Conservation (phyloP, 2,113 vertebrate species). For the Gallinago paraguaiae region DNA sequence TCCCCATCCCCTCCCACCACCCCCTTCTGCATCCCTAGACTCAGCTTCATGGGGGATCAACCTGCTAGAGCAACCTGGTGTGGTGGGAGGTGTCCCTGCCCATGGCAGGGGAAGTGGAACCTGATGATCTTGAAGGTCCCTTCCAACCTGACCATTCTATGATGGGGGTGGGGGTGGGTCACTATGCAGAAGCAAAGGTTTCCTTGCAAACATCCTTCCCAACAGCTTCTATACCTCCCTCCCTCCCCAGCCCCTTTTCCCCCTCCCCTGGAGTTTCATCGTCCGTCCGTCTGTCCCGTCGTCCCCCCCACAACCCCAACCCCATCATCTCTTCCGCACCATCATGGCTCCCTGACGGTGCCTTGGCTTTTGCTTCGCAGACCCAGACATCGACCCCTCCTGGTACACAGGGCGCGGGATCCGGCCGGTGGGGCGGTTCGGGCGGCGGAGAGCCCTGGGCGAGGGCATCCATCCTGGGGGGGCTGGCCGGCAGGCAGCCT, state of each 20-base stretch:
- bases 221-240: neutral
- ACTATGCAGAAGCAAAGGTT: neutral
- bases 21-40: neutral
- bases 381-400: conserved; percentile 80
- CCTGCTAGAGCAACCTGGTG: too few relatives aligned
- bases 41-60: neutral
- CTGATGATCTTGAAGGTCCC: too few relatives aligned
- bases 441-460: conserved; percentile 48
- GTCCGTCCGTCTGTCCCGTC: too few relatives aligned
- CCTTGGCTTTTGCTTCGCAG: conserved; percentile 35
- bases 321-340: rapidly evolving
- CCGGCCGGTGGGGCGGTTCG: conserved; percentile 83
- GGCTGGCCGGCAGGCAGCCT: neutral
- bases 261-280: rapidly evolving
- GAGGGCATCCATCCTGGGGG: neutral
- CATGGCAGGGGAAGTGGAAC: too few relatives aligned
- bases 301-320: too few relatives aligned
- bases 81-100: too few relatives aligned
- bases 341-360: neutral
- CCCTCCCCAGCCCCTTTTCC: neutral
- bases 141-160: too few relatives aligned
- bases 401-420: conserved; percentile 84
- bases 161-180: too few relatives aligned
- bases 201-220: neutral
- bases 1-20: neutral